These are phyloP conservation scores for Macrosteles quadrilineatus DNA, from an alignment of 1,140 invertebrate genomes.

Conservation along the genomic window DNA sequence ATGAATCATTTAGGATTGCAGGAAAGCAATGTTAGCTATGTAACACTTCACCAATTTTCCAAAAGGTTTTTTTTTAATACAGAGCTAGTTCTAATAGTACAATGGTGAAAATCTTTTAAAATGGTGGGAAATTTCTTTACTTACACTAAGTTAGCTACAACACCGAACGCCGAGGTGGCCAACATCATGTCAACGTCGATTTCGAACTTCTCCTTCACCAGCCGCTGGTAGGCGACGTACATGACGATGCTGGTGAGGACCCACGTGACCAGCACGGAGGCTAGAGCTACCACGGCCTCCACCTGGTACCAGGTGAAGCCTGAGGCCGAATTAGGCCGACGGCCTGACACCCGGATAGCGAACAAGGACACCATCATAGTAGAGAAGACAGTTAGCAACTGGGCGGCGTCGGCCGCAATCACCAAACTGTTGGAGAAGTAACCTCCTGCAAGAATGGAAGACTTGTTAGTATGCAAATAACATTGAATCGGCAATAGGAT, in stretches of 20 bases:
- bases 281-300: neutral
- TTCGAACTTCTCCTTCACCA: neutral
- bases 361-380: slow-evolving; percentile 15
- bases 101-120: too few relatives aligned
- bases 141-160: slow-evolving; percentile 4
- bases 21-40: too few relatives aligned
- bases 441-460: neutral
- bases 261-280: slow-evolving; percentile 3
- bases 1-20: too few relatives aligned
- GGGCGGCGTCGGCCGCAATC: slow-evolving; percentile 1
- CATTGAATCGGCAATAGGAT: too few relatives aligned
- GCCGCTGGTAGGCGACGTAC: slow-evolving; percentile 3
- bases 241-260: neutral
- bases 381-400: slow-evolving; percentile 13
- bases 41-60: too few relatives aligned
- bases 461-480: too few relatives aligned
- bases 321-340: neutral
- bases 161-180: slow-evolving; percentile 10
- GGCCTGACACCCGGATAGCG: neutral
- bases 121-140: too few relatives aligned
- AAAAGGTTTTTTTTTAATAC: too few relatives aligned
- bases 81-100: too few relatives aligned
- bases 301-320: neutral
- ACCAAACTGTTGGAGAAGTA: slow-evolving; percentile 7
- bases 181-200: slow-evolving; percentile 19